Conservation (phyloP, 2,113 vertebrate genomes). For the Charadrius vociferus region DNA sequence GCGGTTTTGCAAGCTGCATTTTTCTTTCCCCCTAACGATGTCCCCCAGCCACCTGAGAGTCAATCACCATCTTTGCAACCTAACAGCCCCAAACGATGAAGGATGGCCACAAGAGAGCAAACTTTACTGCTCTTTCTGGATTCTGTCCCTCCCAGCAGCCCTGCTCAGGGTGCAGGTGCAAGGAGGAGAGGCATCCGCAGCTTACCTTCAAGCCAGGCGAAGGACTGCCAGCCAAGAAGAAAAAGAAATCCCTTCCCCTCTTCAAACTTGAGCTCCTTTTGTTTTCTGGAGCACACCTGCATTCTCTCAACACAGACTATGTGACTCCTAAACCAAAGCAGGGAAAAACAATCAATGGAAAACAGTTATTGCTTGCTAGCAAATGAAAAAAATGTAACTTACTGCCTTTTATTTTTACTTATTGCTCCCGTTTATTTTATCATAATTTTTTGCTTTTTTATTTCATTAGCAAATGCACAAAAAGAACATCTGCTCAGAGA, state of each 20-base stretch:
- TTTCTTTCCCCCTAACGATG: background rate
- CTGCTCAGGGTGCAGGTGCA: background rate
- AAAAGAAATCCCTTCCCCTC: background rate
- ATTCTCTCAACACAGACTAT: background rate
- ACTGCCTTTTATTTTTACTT: background rate
- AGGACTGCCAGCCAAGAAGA: background rate
- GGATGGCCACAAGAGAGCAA: background rate
- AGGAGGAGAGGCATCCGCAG: background rate
- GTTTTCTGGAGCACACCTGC: slow-evolving; percentile 9
- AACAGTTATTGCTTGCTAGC: background rate
- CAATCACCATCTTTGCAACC: background rate
- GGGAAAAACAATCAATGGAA: background rate
- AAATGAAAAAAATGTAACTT: no score
- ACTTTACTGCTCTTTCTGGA: background rate
- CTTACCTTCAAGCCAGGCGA: background rate
- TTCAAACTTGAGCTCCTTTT: background rate
- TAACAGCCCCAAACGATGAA: background rate
- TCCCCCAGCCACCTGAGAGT: background rate
- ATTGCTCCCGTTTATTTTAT: background rate
- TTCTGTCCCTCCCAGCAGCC: background rate
- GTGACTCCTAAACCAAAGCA: background rate
- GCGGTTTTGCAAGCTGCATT: background rate
- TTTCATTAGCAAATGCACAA: background rate
- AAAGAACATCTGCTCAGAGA: background rate
- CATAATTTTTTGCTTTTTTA: background rate